Evolutionary conservation across 2,797 vertebrate species (phyloP).

Genomic region (Intellagama lesueurii): DNA sequence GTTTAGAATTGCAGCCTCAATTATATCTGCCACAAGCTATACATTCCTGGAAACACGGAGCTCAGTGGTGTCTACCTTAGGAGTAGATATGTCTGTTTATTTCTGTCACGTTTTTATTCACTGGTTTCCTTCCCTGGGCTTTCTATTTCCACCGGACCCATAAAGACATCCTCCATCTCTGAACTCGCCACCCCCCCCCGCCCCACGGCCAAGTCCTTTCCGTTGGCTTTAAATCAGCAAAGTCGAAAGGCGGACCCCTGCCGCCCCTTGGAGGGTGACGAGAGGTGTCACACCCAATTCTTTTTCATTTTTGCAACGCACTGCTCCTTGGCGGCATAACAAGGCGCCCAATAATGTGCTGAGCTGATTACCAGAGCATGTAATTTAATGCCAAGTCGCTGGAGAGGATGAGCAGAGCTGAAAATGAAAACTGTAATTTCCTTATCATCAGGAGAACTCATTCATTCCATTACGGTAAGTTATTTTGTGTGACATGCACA

Average conservation of each 20-base stretch:
- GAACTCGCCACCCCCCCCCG: not conserved
- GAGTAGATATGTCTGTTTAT: too few relatives aligned
- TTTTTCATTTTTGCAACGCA: constrained; percentile 1
- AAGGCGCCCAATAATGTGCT: constrained; percentile 33
- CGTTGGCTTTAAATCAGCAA: not conserved
- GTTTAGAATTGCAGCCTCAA: not conserved
- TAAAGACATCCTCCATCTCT: not conserved
- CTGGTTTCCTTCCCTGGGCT: not conserved
- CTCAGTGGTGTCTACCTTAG: too few relatives aligned
- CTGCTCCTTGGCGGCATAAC: constrained; percentile 18
- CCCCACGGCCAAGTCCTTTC: too few relatives aligned
- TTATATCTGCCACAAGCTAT: not conserved
- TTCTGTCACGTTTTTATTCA: not conserved
- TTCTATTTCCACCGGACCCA: too few relatives aligned
- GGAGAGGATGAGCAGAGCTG: constrained; percentile 55
- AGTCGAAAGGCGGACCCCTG: not conserved
- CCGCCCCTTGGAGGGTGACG: not conserved
- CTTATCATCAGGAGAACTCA: constrained; percentile 45
- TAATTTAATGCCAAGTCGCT: constrained; percentile 67
- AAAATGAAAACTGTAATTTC: constrained; percentile 54
- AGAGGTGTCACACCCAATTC: not conserved
- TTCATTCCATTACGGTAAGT: constrained; percentile 55
- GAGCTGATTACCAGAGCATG: constrained; percentile 44
- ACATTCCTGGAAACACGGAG: too few relatives aligned
- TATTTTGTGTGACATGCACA: constrained; percentile 18